Evolutionary conservation across 2,888 invertebrate species (phyloP).

Genomic region (Steromphala cineraria): DNA sequence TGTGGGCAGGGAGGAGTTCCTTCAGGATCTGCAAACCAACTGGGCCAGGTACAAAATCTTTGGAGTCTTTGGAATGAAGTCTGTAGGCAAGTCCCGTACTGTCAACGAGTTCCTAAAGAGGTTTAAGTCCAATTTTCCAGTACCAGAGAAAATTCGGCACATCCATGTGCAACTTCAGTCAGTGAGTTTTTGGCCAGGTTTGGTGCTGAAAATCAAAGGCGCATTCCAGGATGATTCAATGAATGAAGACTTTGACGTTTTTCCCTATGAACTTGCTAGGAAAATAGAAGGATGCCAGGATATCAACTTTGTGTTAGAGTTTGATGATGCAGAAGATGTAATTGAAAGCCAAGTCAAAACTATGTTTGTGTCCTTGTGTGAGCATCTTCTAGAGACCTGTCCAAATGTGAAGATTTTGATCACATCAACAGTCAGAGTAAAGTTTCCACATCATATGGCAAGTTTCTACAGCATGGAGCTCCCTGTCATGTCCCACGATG

Average conservation of each 20-base stretch:
- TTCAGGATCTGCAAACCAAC: slow-evolving; percentile 27
- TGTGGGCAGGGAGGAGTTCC: slow-evolving; percentile 34
- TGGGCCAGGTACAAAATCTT: slow-evolving; percentile 38
- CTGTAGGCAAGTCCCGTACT: slow-evolving; percentile 47
- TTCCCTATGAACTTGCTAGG: too few relatives aligned
- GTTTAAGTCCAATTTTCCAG: background rate
- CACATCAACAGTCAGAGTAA: slow-evolving; percentile 42
- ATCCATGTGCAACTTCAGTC: slow-evolving; percentile 17
- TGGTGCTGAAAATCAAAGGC: background rate
- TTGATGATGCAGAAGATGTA: slow-evolving; percentile 53
- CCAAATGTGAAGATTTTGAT: slow-evolving; percentile 40
- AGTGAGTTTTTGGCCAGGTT: background rate
- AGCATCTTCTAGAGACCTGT: slow-evolving; percentile 21
- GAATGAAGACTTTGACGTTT: too few relatives aligned
- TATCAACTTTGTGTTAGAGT: slow-evolving; percentile 29
- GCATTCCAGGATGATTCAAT: slow-evolving; percentile 8
- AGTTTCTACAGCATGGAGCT: slow-evolving; percentile 32
- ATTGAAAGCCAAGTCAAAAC: slow-evolving; percentile 32
- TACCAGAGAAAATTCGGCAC: background rate
- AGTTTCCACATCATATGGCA: slow-evolving; percentile 24
- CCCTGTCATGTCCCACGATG: slow-evolving; percentile 28
- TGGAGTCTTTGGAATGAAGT: slow-evolving; percentile 46
- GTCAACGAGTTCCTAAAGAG: slow-evolving; percentile 35
- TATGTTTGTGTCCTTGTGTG: slow-evolving; percentile 27
- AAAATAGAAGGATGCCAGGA: background rate